Evolutionary conservation across 2,113 vertebrate genomes (phyloP).

Genomic region (Neotragus moschatus): DNA sequence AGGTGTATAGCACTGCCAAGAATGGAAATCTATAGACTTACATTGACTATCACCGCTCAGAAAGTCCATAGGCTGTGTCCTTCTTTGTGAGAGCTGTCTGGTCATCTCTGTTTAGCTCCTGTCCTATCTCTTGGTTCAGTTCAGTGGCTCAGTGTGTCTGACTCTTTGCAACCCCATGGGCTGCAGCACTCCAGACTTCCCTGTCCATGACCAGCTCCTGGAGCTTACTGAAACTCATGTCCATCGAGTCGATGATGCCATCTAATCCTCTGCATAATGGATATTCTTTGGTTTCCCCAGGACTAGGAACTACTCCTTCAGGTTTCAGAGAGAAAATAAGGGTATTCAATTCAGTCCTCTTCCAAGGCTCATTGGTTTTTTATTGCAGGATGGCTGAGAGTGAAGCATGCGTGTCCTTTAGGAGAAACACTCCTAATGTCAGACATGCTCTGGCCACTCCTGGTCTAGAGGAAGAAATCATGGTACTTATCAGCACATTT

Average conservation of each 20-base stretch:
- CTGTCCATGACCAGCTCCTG: neutral
- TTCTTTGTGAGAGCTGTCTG: neutral
- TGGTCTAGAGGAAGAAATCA: neutral
- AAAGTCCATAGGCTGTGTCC: neutral
- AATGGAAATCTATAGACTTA: neutral
- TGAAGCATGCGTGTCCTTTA: neutral
- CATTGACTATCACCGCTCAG: neutral
- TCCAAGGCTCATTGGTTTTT: neutral
- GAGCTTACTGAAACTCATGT: neutral
- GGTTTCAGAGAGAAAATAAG: neutral
- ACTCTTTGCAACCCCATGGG: neutral
- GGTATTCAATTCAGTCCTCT: neutral
- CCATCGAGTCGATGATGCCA: fast-evolving
- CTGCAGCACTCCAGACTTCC: neutral
- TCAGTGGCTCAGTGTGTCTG: neutral
- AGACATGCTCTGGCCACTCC: neutral
- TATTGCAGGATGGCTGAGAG: neutral
- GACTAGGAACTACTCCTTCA: neutral
- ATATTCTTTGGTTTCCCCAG: neutral
- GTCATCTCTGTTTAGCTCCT: neutral
- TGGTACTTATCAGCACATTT: neutral
- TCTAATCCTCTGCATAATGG: neutral
- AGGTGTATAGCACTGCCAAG: neutral
- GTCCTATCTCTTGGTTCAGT: neutral
- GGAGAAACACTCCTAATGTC: neutral